Conservation (phyloP, 2,797 vertebrate genomes). For the Rhadinocentrus ornatus region DNA sequence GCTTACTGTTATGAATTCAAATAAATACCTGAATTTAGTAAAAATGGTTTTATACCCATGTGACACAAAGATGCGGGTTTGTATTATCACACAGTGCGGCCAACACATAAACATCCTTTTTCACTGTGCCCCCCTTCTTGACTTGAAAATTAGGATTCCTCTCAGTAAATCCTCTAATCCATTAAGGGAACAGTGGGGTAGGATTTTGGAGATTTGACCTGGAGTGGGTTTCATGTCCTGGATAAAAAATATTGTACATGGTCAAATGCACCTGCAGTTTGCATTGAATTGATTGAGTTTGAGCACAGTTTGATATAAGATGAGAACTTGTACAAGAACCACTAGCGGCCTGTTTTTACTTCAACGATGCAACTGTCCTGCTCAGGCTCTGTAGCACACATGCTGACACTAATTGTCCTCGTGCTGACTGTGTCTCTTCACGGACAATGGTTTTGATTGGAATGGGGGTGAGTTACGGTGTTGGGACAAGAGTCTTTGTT, state of each 20-base stretch:
- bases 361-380: conserved; percentile 33
- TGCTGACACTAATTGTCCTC: conserved; percentile 77
- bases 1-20: neutral
- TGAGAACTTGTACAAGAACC: conserved; percentile 11
- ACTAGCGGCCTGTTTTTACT: conserved; percentile 28
- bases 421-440: conserved; percentile 74
- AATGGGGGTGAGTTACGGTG: conserved; percentile 76
- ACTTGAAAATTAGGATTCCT: conserved; percentile 74
- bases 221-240: conserved; percentile 38
- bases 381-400: conserved; percentile 61
- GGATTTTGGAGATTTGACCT: conserved; percentile 65
- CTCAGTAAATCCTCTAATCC: conserved; percentile 75
- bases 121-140: conserved; percentile 45
- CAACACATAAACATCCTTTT: conserved; percentile 39
- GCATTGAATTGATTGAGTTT: neutral
- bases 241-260: conserved; percentile 19
- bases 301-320: conserved; percentile 1
- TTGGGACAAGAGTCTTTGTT: conserved; percentile 85
- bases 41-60: neutral
- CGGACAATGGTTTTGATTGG: conserved; percentile 77
- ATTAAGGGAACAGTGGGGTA: conserved; percentile 43
- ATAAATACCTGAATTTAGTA: conserved; percentile 6
- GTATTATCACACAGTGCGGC: conserved; percentile 3
- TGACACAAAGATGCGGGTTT: neutral
- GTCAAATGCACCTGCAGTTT: conserved; percentile 14